Evolutionary conservation across 2,113 vertebrate genomes (phyloP).

Genomic region (Isurus oxyrinchus): DNA sequence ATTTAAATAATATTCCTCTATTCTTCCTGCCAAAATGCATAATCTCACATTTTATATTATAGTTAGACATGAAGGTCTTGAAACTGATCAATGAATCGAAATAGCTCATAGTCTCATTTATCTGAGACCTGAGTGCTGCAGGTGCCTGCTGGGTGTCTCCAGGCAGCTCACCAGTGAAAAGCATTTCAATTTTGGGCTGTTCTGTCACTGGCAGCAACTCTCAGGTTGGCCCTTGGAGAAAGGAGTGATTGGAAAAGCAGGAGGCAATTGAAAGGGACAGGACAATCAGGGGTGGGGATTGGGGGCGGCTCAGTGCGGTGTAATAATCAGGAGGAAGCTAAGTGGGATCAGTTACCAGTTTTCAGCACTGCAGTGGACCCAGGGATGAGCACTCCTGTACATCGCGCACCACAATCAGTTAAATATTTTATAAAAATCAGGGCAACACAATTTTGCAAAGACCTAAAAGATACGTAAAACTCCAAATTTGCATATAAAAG

Average conservation of each 20-base stretch:
- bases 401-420: background rate
- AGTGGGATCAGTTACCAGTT: background rate
- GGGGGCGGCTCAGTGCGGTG: background rate
- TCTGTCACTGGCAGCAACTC: background rate
- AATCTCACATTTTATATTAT: no score
- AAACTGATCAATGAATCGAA: background rate
- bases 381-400: background rate
- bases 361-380: background rate
- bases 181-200: background rate
- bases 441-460: background rate
- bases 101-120: background rate
- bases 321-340: background rate
- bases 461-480: background rate
- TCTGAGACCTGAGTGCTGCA: background rate
- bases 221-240: background rate
- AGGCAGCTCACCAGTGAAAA: background rate
- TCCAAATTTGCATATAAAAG: background rate
- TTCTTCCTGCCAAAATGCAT: no score
- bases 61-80: background rate
- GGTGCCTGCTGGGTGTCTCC: background rate
- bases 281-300: background rate
- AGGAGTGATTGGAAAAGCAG: background rate
- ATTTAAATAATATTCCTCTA: no score
- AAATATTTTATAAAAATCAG: background rate
- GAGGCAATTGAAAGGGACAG: background rate